Evolutionary conservation across 2,797 vertebrate genomes (phyloP).

Genomic region (Leuciscus waleckii): DNA sequence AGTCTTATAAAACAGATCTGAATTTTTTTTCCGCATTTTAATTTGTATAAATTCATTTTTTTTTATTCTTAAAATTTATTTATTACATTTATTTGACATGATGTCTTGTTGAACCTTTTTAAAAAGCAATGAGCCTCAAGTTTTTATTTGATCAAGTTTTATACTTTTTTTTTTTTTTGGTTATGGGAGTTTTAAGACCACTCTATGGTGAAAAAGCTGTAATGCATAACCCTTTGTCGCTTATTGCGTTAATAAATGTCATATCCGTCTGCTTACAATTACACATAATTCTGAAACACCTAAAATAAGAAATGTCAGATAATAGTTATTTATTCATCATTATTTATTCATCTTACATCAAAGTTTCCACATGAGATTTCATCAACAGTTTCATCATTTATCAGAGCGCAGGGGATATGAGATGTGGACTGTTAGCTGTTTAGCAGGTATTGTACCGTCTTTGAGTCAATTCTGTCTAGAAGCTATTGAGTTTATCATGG

Average conservation of each 20-base stretch:
- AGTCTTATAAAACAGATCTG: neutral
- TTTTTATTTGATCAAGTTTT: neutral
- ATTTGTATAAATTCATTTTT: neutral
- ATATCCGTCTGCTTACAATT: neutral
- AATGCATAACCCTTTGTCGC: neutral
- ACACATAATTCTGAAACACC: neutral
- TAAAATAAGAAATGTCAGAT: neutral
- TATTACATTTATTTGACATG: neutral
- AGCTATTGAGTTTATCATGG: slow-evolving; percentile 48
- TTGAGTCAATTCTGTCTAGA: slow-evolving; percentile 17
- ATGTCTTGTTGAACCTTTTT: neutral
- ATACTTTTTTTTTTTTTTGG: neutral
- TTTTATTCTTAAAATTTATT: neutral
- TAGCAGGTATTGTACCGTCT: slow-evolving; percentile 47
- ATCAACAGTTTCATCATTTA: slow-evolving; percentile 30
- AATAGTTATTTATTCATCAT: neutral
- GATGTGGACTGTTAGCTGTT: slow-evolving; percentile 39
- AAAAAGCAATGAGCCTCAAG: neutral
- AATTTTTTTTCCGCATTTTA: too few relatives aligned
- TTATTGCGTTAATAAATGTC: neutral
- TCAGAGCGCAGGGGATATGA: slow-evolving; percentile 37
- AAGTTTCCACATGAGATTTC: slow-evolving; percentile 20
- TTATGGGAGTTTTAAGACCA: neutral
- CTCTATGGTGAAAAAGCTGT: neutral
- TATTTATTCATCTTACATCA: neutral